phyloP scores from a whole-genome alignment of 2,797 vertebrate genomes.

The Oreochromis mossambicus region DNA sequence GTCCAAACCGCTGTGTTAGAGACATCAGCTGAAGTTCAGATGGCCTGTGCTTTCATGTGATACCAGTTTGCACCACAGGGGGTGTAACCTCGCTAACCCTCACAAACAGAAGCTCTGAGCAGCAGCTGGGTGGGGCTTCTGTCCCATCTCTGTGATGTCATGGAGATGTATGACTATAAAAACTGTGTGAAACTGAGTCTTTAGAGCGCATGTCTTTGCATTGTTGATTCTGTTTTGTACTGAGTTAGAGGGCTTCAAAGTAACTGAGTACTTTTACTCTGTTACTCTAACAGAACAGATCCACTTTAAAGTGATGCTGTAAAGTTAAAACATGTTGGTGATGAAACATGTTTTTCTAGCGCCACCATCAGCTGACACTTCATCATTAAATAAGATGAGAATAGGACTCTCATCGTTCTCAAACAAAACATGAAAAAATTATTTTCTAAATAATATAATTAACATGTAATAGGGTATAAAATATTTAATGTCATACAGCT shows the following conservation, averaged over 20 bases:
- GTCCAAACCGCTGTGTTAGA: not conserved
- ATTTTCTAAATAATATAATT: not conserved
- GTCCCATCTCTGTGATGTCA: not conserved
- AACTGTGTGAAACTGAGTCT: not conserved
- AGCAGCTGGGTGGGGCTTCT: accelerated
- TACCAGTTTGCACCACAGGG: not conserved
- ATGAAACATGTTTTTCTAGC: not conserved
- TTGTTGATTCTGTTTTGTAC: not conserved
- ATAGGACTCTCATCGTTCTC: accelerated
- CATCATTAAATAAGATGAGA: not conserved
- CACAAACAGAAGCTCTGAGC: not conserved
- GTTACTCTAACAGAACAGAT: not conserved
- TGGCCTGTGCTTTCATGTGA: accelerated
- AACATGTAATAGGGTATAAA: accelerated
- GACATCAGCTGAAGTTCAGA: not conserved
- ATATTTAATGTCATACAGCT: accelerated
- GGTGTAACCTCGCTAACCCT: not conserved
- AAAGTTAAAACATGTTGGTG: not conserved
- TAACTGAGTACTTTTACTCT: not conserved
- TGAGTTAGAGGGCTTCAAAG: not conserved
- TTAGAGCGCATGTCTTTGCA: accelerated
- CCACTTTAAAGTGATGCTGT: not conserved
- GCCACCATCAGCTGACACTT: not conserved
- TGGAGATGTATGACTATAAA: not conserved
- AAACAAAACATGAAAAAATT: not conserved